Percentiles rank a stretch among this genome's conserved stretches.
Evolutionary conservation across 1,140 invertebrate genomes (phyloP).

Genomic region (Megathymus violae): DNA sequence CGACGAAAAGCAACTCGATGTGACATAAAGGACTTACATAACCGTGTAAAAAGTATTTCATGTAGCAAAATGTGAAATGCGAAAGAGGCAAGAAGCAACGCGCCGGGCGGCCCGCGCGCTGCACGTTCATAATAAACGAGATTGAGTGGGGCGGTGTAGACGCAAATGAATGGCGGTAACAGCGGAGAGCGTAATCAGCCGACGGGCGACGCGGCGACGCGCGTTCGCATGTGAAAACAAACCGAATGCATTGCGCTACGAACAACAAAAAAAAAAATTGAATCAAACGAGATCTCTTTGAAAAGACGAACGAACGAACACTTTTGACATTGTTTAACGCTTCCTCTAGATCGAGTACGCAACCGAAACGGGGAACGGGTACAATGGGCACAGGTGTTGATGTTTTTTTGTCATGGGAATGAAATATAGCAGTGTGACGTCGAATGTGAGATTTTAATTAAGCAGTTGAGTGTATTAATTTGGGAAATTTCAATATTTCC

Average conservation of each 20-base stretch:
- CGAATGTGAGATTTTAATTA: background rate
- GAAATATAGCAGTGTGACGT: background rate
- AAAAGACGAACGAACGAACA: constrained; percentile 31
- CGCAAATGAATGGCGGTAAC: constrained; percentile 76
- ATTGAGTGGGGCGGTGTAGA: constrained; percentile 73
- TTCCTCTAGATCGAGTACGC: constrained; percentile 31
- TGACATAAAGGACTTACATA: constrained; percentile 51
- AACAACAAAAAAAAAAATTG: constrained; percentile 45
- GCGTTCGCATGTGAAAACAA: constrained; percentile 66
- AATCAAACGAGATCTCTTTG: constrained; percentile 50
- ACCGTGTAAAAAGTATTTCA: constrained; percentile 63
- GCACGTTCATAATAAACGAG: constrained; percentile 80
- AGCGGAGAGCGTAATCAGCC: constrained; percentile 71
- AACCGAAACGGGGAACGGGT: constrained; percentile 15
- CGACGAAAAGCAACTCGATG: constrained; percentile 26
- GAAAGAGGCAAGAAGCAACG: constrained; percentile 53
- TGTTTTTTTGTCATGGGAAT: constrained; percentile 10
- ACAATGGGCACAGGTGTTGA: constrained; percentile 33
- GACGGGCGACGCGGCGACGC: constrained; percentile 65
- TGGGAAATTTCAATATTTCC: background rate
- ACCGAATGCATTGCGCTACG: constrained; percentile 56
- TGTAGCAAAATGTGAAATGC: constrained; percentile 61
- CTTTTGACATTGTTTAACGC: constrained; percentile 41
- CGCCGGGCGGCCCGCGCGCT: constrained; percentile 44
- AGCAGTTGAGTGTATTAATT: background rate